Base-by-base conservation (phyloP, 2,113 vertebrate species). In the Stegostoma tigrinum region DNA sequence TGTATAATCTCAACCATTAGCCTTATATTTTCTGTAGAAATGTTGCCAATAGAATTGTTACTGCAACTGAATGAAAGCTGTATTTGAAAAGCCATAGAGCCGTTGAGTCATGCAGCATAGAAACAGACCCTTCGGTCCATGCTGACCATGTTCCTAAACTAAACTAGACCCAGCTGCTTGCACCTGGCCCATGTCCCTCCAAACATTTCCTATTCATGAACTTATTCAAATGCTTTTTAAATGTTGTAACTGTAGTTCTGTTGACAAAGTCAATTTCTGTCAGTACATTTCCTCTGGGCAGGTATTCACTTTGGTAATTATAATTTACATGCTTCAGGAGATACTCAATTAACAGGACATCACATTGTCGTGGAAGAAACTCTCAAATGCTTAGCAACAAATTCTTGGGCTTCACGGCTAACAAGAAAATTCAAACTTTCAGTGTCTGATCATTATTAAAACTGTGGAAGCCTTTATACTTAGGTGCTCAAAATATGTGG, bases 341-440 rank as follows among this genome's bases (percentile, higher is more conserved):
- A 61, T 90, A 61, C 87, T 90, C 87, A 90, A 61, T 90, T 90
- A 90, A 52, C 48, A 90, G 87, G 48, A 27, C 52, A 61, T 90
- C 87, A 61, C 30, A 52, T 30, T 90, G 52, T 61, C 52, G 19
- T 90, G 52, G 87, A 55, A 90, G 87, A 61, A 55, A 27, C 52
- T 90, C 52, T 30, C 52, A 89, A 48, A 90, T 61, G 27, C 87
- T 61, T 90, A 30, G 87, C 30, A 34, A 90, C 87, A 30, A 55
- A 90, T 90, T 61, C 87, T 34, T 90, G 52, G 85, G 48, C 23
- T 87, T 87, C 24, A 52, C 8, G 2, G 87, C 64, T 34, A 90
- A 64, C 48, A 30, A 34, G 87, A 61, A 90, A 90, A 38, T 90
- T 24, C 52, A 90, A 30, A 61, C 87, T 90, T 23, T 68, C 45